Conservation (phyloP, 2,113 vertebrate species). For the Macquaria ambigua region DNA sequence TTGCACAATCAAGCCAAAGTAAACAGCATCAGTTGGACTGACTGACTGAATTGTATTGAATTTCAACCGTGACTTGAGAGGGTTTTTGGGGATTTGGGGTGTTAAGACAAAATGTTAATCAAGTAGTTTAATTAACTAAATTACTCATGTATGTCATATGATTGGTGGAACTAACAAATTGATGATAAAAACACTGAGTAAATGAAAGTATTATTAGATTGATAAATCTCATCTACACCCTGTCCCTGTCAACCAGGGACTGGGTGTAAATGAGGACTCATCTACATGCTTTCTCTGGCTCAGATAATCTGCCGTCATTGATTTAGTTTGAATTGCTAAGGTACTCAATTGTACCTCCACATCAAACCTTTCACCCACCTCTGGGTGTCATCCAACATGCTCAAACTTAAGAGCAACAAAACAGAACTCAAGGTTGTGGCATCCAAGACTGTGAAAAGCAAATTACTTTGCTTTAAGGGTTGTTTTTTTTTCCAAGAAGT, state of each 20-base stretch:
- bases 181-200: no score
- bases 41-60: no score
- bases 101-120: no score
- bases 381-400: neutral
- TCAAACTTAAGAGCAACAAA: neutral
- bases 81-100: no score
- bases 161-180: no score
- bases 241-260: no score
- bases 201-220: no score
- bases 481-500: neutral
- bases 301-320: neutral
- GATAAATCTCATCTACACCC: no score
- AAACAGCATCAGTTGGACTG: neutral
- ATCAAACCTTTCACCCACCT: neutral
- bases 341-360: neutral
- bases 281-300: neutral
- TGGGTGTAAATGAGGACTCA: no score
- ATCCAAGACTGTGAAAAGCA: neutral
- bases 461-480: neutral
- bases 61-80: no score
- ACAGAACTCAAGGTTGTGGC: neutral
- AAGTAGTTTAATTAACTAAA: no score
- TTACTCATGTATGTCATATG: no score
- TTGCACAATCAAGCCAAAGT: neutral
- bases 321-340: neutral